Base-by-base conservation (phyloP, 2,888 invertebrate species). In the Camptogramma bilineatum region DNA sequence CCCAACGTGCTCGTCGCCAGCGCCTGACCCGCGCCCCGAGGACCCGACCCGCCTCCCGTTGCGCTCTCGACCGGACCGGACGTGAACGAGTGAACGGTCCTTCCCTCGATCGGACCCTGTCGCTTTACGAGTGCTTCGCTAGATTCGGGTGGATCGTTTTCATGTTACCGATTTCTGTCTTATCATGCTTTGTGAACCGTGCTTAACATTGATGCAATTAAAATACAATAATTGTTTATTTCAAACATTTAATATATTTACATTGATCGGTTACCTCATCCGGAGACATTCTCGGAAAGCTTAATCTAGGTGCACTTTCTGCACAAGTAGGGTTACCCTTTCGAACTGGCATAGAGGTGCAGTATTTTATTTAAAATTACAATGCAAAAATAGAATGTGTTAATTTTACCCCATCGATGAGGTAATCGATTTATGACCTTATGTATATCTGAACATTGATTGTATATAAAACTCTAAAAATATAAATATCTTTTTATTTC, bases 1-100 rank as follows among this genome's bases (percentile, higher is more conserved):
- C 85, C 94, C 68, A 95, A 94, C 76, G 94, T 95, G 58, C 89
- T 95, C 2, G 95, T 94, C 2, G 82, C 93, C 60, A 88, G 86
- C 69, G 84, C 82, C 72, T 92, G 76, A 88, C 50, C 52, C 9
- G 2, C 24, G 8, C 46, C 42, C 16, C n/a, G n/a, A n/a, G n/a
- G n/a, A n/a, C n/a, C 42, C 16, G 28, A 3, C 16, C 3, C 16
- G 16, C 44, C 44, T 16, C 16, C 0, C 39, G 24, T n/a, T n/a
- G n/a, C n/a, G n/a, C n/a, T n/a, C n/a, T n/a, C n/a, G n/a, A n/a
- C n/a, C n/a, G 7, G 28, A 24, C 24, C 24, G 28, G 5, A 28
- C 5, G 28, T 28, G 28, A 21, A 21, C 7, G 28, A 28, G 28
- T 28, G 28, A 28, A 0, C 28, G 28, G 4, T 28, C 28, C 28